Base-by-base conservation (phyloP, 2,113 vertebrate genomes). In the Lepus timidus region DNA sequence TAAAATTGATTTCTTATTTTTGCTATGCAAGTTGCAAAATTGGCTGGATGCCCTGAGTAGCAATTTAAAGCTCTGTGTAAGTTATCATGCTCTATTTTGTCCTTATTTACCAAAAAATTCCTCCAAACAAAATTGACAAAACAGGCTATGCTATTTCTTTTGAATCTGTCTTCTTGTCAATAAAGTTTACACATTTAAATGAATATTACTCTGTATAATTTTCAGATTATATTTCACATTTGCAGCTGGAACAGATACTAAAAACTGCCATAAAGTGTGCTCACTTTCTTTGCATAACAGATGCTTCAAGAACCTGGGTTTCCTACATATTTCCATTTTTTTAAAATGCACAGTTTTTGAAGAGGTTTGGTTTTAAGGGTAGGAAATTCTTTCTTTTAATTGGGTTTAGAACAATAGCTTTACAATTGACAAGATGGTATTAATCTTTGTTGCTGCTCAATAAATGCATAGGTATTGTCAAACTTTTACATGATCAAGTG, bases 121-220 rank as follows among this genome's bases (percentile, higher is more conserved):
- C n/a, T 88, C 86, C 74, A 78, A 83, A 78, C 52, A 85, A 96
- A 96, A 91, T 64, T 90, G 75, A 94, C 75, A 92, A 91, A 95
- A 79, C 58, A 51, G 44, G n/a, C 25, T 67, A 6, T 82, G 86
- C 70, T 92, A 2, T 95, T 33, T 88, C 55, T 93, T 78, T 44
- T 83, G 86, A 95, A 97, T 88, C 96, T 96, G 81, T 95, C 97
- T 95, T 81, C 94, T 92, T 97, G 90, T 97, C 92, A 95, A 94
- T 97, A 97, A 91, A 86, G 11, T 95, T 85, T 84, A 83, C 84
- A 95, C 80, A 90, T 95, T 93, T 92, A 94, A 97, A 96, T 96
- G 86, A 96, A 91, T 70, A 90, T 31, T 79, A 33, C 86, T 87
- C 90, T 91, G 67, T 90, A 95, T 97, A 93, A 96, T 97, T 97